Base-by-base conservation (phyloP, 2,888 invertebrate species). In the Tridacna crocea region DNA sequence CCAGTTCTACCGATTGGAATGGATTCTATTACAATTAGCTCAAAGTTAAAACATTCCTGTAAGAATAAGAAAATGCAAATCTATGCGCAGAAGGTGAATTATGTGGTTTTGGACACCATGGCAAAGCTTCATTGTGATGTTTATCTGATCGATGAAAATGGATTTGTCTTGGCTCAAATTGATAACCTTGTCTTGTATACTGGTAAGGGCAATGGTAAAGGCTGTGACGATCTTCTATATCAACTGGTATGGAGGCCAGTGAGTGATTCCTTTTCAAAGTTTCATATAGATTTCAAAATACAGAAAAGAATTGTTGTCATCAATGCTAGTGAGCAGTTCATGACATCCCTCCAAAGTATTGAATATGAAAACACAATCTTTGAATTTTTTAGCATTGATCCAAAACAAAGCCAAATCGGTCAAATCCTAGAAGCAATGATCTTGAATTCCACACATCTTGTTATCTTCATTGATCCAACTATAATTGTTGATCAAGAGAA, bases 191-290 rank as follows among this genome's bases (percentile, higher is more conserved):
- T 36, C 6, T 36, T 66, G 66, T 66, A 66, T 66, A 46, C 66
- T 19, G 46, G 36, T 15, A 66, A 46, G n/a, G 19, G 66, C 36
- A 36, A 66, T 12, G 15, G 36, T n/a, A 66, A 66, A n/a, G 13
- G 66, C 66, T 66, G 66, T 66, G 66, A 66, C 22, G 66, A 66
- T 66, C 19, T 66, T 11, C 36, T 36, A 46, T 66, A 46, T 66
- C n/a, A 36, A n/a, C 11, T 66, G 11, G 17, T 36, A 8, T 66
- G 66, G 66, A 46, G 4, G 36, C 13, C 13, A 17, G 19, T 27
- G n/a, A 6, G n/a, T n/a, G 68, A 68, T 17, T 1, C 3, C n/a
- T 27, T 47, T 12, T n/a, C 46, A 36, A 36, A 46, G 46, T 11
- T 2, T 17, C 46, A 66, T 46, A 13, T 46, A 66, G 15, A 66